Percentiles rank a stretch among this genome's conserved stretches.
Conservation (phyloP, 2,888 invertebrate species). For the Caradrina clavipalpis region DNA sequence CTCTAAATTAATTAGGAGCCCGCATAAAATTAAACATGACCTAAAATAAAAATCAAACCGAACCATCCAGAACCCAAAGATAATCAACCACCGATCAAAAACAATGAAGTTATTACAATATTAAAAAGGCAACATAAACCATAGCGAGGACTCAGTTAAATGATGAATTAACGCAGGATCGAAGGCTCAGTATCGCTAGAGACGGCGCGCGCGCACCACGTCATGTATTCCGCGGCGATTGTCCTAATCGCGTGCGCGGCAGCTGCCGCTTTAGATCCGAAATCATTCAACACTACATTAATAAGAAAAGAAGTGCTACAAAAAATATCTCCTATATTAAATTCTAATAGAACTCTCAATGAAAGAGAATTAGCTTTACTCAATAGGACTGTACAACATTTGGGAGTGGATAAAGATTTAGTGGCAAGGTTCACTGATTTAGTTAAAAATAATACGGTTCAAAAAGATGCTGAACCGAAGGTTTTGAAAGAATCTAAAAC, state of each 20-base stretch:
- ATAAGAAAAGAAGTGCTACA: slow-evolving; percentile 74
- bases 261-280: slow-evolving; percentile 68
- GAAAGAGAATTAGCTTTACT: slow-evolving; percentile 71
- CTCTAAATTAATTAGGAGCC: slow-evolving; percentile 1
- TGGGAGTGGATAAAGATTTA: slow-evolving; percentile 77
- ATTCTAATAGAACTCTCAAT: slow-evolving; percentile 75
- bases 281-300: slow-evolving; percentile 72
- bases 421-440: slow-evolving; percentile 75
- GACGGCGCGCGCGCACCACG: slow-evolving; percentile 85
- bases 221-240: slow-evolving; percentile 71
- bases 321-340: slow-evolving; percentile 71
- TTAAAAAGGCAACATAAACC: slow-evolving; percentile 68
- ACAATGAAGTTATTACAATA: slow-evolving; percentile 77
- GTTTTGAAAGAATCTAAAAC: slow-evolving; percentile 66
- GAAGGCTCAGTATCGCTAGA: slow-evolving; percentile 76
- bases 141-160: slow-evolving; percentile 54
- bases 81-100: slow-evolving; percentile 54
- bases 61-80: slow-evolving; percentile 46
- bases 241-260: slow-evolving; percentile 80
- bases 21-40: slow-evolving; percentile 16
- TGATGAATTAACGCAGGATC: slow-evolving; percentile 60
- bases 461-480: slow-evolving; percentile 49
- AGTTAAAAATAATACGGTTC: slow-evolving; percentile 63
- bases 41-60: slow-evolving; percentile 44
- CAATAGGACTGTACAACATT: slow-evolving; percentile 76